Conservation (phyloP, 2,888 invertebrate species). For the Ophion ventricosus region DNA sequence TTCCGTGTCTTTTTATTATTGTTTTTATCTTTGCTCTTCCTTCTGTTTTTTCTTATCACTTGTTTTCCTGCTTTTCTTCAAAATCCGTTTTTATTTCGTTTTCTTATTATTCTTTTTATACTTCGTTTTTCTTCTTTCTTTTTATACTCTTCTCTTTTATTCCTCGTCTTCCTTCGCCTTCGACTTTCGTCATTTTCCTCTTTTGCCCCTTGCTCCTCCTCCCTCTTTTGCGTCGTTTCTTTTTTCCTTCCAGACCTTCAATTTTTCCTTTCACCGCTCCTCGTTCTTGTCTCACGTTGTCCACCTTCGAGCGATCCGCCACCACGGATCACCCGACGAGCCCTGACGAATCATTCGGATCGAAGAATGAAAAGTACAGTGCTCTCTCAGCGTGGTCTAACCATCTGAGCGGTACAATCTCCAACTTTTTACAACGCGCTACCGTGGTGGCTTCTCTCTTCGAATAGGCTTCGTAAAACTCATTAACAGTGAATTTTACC, state of each 20-base stretch:
- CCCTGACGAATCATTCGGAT: conserved; percentile 14
- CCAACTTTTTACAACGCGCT: background rate
- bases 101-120: background rate
- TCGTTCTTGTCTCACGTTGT: background rate
- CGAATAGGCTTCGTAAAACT: background rate
- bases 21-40: no score
- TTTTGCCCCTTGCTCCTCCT: background rate
- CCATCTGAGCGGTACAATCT: conserved; percentile 5
- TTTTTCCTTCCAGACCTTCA: background rate
- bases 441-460: background rate
- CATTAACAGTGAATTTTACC: background rate
- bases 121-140: background rate
- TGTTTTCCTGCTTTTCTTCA: background rate
- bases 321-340: background rate
- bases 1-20: no score
- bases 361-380: background rate
- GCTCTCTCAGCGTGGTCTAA: background rate
- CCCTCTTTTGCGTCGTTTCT: background rate
- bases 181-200: background rate
- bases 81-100: background rate
- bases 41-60: background rate
- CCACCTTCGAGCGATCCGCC: background rate
- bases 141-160: background rate
- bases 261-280: background rate
- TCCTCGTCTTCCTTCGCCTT: background rate